phyloP scores from a whole-genome alignment of 1,140 invertebrate species.

The Ceratosolen fusciceps region DNA sequence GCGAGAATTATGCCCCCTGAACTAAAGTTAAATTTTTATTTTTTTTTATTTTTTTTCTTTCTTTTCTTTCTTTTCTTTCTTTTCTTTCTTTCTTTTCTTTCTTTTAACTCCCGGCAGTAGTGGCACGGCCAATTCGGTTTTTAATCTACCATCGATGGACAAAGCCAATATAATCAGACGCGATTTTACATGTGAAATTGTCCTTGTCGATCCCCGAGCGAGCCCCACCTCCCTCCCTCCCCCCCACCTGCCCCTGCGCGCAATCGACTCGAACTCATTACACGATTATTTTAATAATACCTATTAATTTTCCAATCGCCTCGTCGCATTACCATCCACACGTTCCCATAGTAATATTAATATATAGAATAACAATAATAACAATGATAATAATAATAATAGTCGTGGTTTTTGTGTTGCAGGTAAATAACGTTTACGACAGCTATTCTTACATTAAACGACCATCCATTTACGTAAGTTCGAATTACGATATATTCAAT shows the following conservation, averaged over 20 bases:
- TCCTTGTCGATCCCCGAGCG: not conserved
- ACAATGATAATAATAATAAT: not conserved
- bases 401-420: constrained; percentile 25
- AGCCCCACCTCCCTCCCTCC: no score
- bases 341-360: no score
- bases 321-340: no score
- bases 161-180: not conserved
- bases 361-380: not conserved
- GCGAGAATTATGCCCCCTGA: constrained; percentile 1
- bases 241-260: no score
- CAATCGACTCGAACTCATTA: no score
- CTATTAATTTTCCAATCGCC: not conserved
- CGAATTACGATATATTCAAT: constrained; percentile 9
- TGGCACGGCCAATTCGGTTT: not conserved
- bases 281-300: not conserved
- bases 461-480: not conserved
- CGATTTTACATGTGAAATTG: not conserved
- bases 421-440: constrained; percentile 25
- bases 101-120: no score
- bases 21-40: no score
- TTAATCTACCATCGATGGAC: not conserved
- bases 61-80: no score
- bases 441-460: not conserved
- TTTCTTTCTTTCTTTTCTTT: no score
- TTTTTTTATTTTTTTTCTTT: no score